Evolutionary conservation across 2,888 invertebrate species (phyloP).

Genomic region (Caenorhabditis parvicauda): DNA sequence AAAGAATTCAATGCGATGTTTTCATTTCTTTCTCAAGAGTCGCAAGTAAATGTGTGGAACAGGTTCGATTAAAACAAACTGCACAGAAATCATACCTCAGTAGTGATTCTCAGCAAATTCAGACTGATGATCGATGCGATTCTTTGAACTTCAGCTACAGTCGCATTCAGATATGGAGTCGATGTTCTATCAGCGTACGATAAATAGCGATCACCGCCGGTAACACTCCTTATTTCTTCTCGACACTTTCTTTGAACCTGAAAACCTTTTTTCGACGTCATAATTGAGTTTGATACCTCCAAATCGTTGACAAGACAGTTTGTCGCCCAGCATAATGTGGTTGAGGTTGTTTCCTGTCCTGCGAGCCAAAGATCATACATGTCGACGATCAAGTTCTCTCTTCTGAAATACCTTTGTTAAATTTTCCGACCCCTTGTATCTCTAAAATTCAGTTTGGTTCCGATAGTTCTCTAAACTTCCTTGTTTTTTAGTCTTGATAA

Average conservation of each 20-base stretch:
- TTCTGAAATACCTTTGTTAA: too few species aligned
- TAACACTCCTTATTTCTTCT: conserved; percentile 17
- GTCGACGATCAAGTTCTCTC: conserved; percentile 19
- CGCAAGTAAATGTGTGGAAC: too few species aligned
- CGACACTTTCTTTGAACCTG: conserved; percentile 12
- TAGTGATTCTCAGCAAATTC: conserved; percentile 13
- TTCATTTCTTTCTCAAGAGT: too few species aligned
- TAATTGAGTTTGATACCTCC: too few species aligned
- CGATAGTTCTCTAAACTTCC: too few species aligned
- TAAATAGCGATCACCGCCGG: conserved; percentile 14
- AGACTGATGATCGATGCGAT: conserved; percentile 21
- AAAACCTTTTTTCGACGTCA: too few species aligned
- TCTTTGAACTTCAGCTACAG: conserved; percentile 29
- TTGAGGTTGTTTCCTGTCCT: conserved; percentile 40
- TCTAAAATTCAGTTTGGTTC: too few species aligned
- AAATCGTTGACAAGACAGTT: conserved; percentile 28
- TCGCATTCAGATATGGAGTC: conserved; percentile 24
- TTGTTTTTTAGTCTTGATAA: too few species aligned
- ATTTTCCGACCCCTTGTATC: too few species aligned
- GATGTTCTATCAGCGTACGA: conserved; percentile 12
- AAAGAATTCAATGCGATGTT: too few species aligned
- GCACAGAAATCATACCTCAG: conserved; percentile 4
- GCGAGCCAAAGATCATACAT: conserved; percentile 37
- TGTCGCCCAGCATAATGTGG: conserved; percentile 27
- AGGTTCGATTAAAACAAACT: too few species aligned